Base-by-base conservation (phyloP, 2,113 vertebrate genomes). In the Macrotus californicus region DNA sequence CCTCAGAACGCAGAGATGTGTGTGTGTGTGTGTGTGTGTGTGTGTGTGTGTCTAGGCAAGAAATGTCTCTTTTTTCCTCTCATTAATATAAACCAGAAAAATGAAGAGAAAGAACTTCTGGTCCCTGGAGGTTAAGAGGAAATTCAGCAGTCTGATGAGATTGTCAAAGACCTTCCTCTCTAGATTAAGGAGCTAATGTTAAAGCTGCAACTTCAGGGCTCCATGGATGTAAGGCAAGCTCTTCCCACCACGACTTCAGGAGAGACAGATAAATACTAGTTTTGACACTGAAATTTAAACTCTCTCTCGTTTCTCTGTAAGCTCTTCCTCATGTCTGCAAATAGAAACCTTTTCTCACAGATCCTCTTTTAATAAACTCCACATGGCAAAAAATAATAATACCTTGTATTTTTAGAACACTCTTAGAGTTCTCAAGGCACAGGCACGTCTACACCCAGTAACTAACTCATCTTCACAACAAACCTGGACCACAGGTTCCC, bases 91-190 rank as follows among this genome's bases (percentile, higher is more conserved):
- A 94, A 64, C 31, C 92, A 16, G 43, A 39, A 82, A 79, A 72
- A 87, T 59, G 54, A 43, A 29, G 54, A 39, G 46, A 64, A 41
- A 79, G 36, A 41, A 80, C 19, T 77, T 83, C 86, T 29, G 5
- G 88, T 96, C 91, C 85, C 85, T 91, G 72, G 56, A 95, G 79
- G 69, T 91, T 92, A 85, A 84, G n/a, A 95, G 72, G 90, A 90
- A 73, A 88, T 89, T 90, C 90, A 87, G 19, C 34, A 64, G 43
- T 83, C 43, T 91, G 77, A 89, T 90, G 73, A 93, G 61, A 52
- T 34, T 94, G 76, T 96, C 76, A 94, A 7, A 70, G 52, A 61
- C n/a, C 52, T 93, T 95, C 43, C 64, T 87, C 43, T 48, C 46
- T 56, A 73, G 77, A 83, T 92, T 90, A 82, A 83, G 75, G 67